Evolutionary conservation across 2,888 invertebrate species (phyloP).

Genomic region (Phytoseiulus persimilis): DNA sequence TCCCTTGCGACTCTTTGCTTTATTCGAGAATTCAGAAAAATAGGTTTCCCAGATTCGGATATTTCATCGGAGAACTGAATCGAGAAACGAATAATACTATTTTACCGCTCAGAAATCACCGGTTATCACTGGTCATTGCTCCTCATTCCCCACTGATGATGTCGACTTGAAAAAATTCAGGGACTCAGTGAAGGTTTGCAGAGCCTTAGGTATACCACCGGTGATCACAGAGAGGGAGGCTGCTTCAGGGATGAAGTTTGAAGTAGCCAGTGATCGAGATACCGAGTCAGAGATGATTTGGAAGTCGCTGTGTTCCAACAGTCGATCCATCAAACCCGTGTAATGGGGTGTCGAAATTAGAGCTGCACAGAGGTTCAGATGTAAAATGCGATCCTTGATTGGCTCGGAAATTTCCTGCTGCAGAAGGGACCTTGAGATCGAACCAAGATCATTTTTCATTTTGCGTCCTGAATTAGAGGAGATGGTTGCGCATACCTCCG

Average conservation of each 20-base stretch:
- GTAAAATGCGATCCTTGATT: background rate
- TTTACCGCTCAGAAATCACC: background rate
- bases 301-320: background rate
- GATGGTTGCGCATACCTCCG: too few species aligned
- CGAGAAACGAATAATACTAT: too few species aligned
- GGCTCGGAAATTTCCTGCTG: conserved; percentile 25
- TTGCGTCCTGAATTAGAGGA: too few species aligned
- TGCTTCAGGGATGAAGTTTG: conserved; percentile 19
- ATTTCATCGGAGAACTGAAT: too few species aligned
- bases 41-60: too few species aligned
- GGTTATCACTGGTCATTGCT: background rate
- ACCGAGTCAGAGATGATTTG: background rate
- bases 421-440: background rate
- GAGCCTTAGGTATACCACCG: background rate
- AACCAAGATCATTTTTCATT: too few species aligned
- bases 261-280: background rate
- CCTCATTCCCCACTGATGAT: background rate
- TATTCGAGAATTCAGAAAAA: too few species aligned
- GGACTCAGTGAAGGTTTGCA: background rate
- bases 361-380: background rate
- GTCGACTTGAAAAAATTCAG: background rate
- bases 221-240: background rate
- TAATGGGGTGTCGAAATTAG: background rate
- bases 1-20: too few species aligned
- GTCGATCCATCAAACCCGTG: background rate